phyloP scores from a whole-genome alignment of 2,888 invertebrate species.

The Trissolcus japonicus region DNA sequence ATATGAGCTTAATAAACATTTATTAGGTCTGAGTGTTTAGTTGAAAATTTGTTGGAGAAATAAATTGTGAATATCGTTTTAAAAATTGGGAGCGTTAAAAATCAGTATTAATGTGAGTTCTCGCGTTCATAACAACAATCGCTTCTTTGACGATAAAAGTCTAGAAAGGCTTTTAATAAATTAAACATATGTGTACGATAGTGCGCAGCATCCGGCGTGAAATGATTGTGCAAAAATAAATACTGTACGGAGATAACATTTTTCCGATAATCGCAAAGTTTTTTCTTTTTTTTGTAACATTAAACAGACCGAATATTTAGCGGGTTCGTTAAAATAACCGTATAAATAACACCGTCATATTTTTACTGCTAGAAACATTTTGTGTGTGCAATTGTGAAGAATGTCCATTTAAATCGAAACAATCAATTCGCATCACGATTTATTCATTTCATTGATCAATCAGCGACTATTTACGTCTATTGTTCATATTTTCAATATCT shows the following conservation, averaged over 20 bases:
- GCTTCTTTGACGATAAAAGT: constrained; percentile 48
- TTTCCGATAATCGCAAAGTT: constrained; percentile 49
- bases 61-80: too few species aligned
- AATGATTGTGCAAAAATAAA: constrained; percentile 49
- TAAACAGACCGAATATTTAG: constrained; percentile 21
- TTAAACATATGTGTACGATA: constrained; percentile 36
- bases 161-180: constrained; percentile 44
- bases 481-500: constrained; percentile 56
- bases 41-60: too few species aligned
- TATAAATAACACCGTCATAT: neutral
- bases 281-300: constrained; percentile 28
- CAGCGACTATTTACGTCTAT: constrained; percentile 56
- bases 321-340: neutral
- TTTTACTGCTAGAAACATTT: constrained; percentile 40
- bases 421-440: constrained; percentile 56
- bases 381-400: constrained; percentile 41
- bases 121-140: constrained; percentile 4
- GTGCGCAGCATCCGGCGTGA: constrained; percentile 44
- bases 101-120: too few species aligned
- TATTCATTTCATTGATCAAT: constrained; percentile 58
- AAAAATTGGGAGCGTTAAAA: too few species aligned
- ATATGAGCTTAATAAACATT: too few species aligned
- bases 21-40: too few species aligned
- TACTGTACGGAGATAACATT: constrained; percentile 46
- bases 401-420: constrained; percentile 56